Conservation (phyloP, 2,113 vertebrate species). For the Campylomormyrus numenius region DNA sequence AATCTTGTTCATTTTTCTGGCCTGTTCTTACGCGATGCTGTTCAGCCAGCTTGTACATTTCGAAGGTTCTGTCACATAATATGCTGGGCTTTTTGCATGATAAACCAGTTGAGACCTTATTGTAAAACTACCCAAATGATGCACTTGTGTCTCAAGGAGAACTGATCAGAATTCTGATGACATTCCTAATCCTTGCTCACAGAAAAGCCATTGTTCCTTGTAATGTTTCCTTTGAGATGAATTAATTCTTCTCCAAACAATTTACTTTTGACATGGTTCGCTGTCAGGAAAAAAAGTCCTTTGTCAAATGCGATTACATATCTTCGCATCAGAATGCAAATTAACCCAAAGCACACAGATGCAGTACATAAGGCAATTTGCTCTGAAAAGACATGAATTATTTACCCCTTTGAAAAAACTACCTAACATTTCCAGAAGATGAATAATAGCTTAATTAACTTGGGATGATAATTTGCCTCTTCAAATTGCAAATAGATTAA, state of each 20-base stretch:
- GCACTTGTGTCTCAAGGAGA: conserved; percentile 6
- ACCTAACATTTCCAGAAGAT: conserved; percentile 23
- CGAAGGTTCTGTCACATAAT: not conserved
- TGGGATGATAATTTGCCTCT: conserved; percentile 27
- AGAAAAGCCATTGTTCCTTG: conserved; percentile 24
- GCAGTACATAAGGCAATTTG: conserved; percentile 25
- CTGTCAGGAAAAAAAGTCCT: conserved; percentile 20
- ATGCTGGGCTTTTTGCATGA: not conserved
- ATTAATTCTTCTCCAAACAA: conserved; percentile 30
- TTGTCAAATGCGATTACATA: conserved; percentile 24
- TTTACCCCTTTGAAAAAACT: conserved; percentile 30
- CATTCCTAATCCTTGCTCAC: conserved; percentile 20
- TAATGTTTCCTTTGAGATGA: conserved; percentile 21
- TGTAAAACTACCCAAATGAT: not conserved
- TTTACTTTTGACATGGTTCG: conserved; percentile 30
- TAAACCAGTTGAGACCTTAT: not conserved
- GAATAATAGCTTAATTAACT: conserved; percentile 34
- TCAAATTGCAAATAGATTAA: conserved; percentile 33
- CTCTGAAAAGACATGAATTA: conserved; percentile 27
- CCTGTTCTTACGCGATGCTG: conserved; percentile 14
- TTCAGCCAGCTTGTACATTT: not conserved
- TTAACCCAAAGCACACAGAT: conserved; percentile 17
- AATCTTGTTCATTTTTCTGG: conserved; percentile 17
- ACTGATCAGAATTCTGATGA: conserved; percentile 22
- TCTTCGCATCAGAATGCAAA: conserved; percentile 29